Evolutionary conservation across 2,113 vertebrate species (phyloP).

Genomic region (Gracilinanus agilis): DNA sequence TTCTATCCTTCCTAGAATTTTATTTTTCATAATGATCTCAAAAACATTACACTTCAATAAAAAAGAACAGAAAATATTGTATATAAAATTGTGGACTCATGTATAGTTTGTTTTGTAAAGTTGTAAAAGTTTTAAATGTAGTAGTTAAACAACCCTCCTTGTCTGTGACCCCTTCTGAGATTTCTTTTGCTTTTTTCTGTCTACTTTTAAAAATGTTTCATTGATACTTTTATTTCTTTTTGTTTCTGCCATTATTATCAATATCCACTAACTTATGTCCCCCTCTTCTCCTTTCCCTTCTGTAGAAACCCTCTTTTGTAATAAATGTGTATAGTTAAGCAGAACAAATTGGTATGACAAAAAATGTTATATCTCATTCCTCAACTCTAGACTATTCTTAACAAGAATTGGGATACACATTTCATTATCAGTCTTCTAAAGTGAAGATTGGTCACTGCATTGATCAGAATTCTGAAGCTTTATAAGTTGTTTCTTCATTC

Average conservation of each 20-base stretch:
- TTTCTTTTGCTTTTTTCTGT: not conserved
- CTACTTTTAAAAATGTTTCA: not conserved
- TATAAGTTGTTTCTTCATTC: not conserved
- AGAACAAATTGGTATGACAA: not conserved
- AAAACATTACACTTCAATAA: not conserved
- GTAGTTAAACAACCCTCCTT: not conserved
- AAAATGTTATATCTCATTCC: not conserved
- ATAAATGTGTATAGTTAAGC: not conserved
- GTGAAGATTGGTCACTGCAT: not conserved
- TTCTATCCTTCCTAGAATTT: not conserved
- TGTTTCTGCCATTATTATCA: not conserved
- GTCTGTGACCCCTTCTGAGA: not conserved
- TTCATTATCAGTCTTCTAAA: not conserved
- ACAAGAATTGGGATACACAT: not conserved
- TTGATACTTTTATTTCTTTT: not conserved
- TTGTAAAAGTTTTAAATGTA: not conserved
- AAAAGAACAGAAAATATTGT: not conserved
- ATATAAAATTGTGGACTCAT: not conserved
- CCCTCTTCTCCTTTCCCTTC: not conserved
- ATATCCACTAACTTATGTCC: not conserved
- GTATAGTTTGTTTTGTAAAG: not conserved
- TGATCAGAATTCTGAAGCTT: not conserved
- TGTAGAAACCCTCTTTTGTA: not conserved
- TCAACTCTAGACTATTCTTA: not conserved
- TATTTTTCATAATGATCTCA: not conserved